Evolutionary conservation across 2,888 invertebrate species (phyloP).

Genomic region (Gari tellinella): DNA sequence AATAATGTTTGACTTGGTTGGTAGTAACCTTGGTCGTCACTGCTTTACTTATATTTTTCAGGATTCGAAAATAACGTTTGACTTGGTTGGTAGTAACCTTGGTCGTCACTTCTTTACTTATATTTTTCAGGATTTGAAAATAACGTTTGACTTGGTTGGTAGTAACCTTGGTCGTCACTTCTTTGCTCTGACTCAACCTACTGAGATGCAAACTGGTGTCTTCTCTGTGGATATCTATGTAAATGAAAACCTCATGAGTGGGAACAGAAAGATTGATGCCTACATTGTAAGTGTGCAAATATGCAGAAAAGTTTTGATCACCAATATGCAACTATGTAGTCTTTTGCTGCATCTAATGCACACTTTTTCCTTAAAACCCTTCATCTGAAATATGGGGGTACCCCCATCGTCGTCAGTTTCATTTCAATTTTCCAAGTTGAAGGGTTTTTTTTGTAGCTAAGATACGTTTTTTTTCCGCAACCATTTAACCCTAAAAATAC

Average conservation of each 20-base stretch:
- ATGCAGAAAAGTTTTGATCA: too few species aligned
- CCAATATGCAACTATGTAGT: too few species aligned
- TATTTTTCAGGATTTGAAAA: conserved; percentile 20
- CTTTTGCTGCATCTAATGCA: too few species aligned
- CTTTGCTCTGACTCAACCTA: conserved; percentile 30
- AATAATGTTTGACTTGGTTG: conserved; percentile 37
- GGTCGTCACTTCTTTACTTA: conserved; percentile 21
- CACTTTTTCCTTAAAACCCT: too few species aligned
- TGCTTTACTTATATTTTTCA: conserved; percentile 15
- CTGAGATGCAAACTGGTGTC: not conserved
- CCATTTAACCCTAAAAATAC: too few species aligned
- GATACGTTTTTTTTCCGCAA: too few species aligned
- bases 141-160: conserved; percentile 38
- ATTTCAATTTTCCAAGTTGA: too few species aligned
- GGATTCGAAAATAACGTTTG: conserved; percentile 36
- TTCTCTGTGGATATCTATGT: not conserved
- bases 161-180: conserved; percentile 28
- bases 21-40: conserved; percentile 22
- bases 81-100: conserved; percentile 19
- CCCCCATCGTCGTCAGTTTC: too few species aligned
- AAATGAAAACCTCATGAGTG: conserved; percentile 6
- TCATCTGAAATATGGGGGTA: too few species aligned
- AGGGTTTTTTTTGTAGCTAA: too few species aligned
- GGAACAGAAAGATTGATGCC: not conserved
- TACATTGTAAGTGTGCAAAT: conserved; percentile 12